Evolutionary conservation across 1,140 invertebrate species (phyloP), one percentile per base, ranked within the genome.

Genomic region (Hyles vespertilio): DNA sequence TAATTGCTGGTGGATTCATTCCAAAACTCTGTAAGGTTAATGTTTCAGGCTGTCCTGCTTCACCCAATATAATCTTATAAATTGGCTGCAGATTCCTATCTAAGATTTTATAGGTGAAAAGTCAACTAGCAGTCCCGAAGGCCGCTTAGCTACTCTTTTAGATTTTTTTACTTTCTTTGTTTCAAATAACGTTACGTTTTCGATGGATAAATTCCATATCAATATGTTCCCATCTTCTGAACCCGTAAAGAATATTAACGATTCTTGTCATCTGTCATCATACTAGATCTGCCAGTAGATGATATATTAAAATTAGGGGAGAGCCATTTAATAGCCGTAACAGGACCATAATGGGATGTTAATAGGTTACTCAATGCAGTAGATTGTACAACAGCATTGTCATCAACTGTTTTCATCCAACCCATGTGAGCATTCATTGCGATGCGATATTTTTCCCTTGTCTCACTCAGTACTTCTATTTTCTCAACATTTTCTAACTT

Each of bases 261-360:
- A 91, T 52, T 87, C 71, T 89, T 87, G 32, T 87, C 75, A 49
- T 78, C 81, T 10, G 66, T 75, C 61, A 72, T 76, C 52, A 79
- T 86, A 62, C 32, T 71, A 54, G 92, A 70, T 83, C 89, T 91
- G 0, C 94, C 94, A 51, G 90, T 92, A 33, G 91, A 82, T 10
- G 91, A 89, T 6, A 94, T 69, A 60, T 89, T 89, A 63, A 92
- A 90, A 69, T 91, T 90, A 0, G 91, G 89, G 22, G 92, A 90
- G 12, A 95, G 65, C 94, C 94, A 95, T 22, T 90, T 86, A 61
- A 95, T 93, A 47, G 90, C 82, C 1, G 92, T 94, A 40, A 95
- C 91, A 45, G 91, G 70, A 11, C 81, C 90, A 58, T 85, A 91
- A 58, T 94, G 94, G 54, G 93, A 93, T 53, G 87, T 84, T 46